Conservation (phyloP, 2,888 invertebrate species). For the Ommatoiulus sabulosus region DNA sequence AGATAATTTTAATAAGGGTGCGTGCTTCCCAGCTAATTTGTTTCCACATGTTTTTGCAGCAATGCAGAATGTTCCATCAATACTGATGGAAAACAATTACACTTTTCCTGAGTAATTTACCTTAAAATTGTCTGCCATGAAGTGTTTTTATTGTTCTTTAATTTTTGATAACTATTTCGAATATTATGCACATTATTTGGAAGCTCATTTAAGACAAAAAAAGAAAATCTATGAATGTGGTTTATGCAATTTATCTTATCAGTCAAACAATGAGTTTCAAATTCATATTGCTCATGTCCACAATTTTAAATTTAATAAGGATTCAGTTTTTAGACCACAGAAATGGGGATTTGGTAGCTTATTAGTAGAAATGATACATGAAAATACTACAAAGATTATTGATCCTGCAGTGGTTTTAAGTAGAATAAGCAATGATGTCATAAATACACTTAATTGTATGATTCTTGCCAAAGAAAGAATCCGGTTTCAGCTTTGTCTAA, state of each 20-base stretch:
- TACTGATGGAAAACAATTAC: no score
- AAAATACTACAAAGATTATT: not conserved
- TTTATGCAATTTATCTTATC: not conserved
- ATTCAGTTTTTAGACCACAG: not conserved
- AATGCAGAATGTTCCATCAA: no score
- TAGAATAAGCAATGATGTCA: not conserved
- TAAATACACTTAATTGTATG: not conserved
- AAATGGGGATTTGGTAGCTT: not conserved
- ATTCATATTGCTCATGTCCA: not conserved
- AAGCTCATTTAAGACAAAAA: not conserved
- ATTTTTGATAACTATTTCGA: no score
- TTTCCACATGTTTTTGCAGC: no score
- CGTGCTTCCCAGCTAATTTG: no score
- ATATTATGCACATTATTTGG: not conserved
- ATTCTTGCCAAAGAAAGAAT: not conserved
- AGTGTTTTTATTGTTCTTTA: no score
- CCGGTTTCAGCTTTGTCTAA: not conserved
- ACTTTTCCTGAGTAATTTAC: no score
- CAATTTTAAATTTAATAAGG: not conserved
- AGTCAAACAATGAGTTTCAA: not conserved
- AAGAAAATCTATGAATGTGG: not conserved
- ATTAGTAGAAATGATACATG: not conserved
- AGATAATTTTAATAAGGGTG: no score
- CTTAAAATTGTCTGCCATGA: no score
- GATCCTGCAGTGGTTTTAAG: not conserved